These are phyloP conservation scores for Chrysolina haemoptera DNA, from an alignment of 2,888 invertebrate species.

Conservation along the genomic window DNA sequence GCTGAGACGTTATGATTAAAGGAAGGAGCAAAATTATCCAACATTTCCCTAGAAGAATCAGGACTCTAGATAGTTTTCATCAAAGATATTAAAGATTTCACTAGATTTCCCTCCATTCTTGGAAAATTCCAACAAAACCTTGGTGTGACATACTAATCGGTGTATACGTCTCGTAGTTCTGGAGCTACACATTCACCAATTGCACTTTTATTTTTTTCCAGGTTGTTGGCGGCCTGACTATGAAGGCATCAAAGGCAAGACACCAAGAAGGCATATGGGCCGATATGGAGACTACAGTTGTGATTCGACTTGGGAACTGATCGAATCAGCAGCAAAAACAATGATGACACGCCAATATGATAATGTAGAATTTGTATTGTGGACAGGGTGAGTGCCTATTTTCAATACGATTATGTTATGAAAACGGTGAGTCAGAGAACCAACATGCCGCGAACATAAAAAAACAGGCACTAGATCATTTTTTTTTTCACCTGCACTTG, in stretches of 20 bases:
- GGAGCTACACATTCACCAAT: not conserved
- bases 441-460: too few relatives aligned
- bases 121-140: too few relatives aligned
- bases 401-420: not conserved
- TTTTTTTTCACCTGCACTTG: too few relatives aligned
- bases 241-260: constrained; percentile 62
- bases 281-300: constrained; percentile 86
- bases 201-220: constrained; percentile 32
- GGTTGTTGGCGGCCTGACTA: constrained; percentile 67
- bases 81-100: too few relatives aligned
- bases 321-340: constrained; percentile 88
- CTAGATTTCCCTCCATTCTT: too few relatives aligned
- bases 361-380: constrained; percentile 92
- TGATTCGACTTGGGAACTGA: constrained; percentile 90
- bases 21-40: too few relatives aligned
- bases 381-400: constrained; percentile 86
- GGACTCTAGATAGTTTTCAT: too few relatives aligned
- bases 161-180: not conserved
- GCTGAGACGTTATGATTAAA: too few relatives aligned
- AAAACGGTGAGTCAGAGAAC: too few relatives aligned
- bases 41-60: too few relatives aligned
- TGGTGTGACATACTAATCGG: too few relatives aligned
- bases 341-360: constrained; percentile 89
- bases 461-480: too few relatives aligned
- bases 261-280: constrained; percentile 77